Base-by-base conservation (phyloP, 2,888 invertebrate species). In the Eristalis pertinax region DNA sequence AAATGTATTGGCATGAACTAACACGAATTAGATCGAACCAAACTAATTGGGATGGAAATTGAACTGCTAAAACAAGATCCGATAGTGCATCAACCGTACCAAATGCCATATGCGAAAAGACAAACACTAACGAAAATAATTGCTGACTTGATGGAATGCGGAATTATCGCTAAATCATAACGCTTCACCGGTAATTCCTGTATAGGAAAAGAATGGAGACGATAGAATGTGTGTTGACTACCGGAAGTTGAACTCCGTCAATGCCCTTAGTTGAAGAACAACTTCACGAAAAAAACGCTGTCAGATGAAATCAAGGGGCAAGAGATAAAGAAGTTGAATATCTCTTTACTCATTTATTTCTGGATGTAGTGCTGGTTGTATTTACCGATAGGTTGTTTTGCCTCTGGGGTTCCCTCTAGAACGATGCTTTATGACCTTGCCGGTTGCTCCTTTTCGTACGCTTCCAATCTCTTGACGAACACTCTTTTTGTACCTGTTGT, bases 121-220 rank as follows among this genome's bases (percentile, higher is more conserved):
- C 29, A 72, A 79, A 10, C 38, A 0, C 65, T 72, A 2, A 22
- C 65, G 29, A 64, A n/a, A 5, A 38, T 79, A 41, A n/a, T 77
- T 0, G 1, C 50, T 0, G 58, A 72, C 15, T 41, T 72, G 0
- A 8, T 78, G 0, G 72, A 72, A 5, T 15, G 29, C 5, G 78
- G 65, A 1, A 1, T 78, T 19, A n/a, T 64, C 8, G 24, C 0
- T 13, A 73, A 80, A 38, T 80, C 79, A 0, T 63, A 74, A 24
- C 13, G 58, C 75, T 7, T 75, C 81, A 0, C 81, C 69, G 1
- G 75, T 75, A 0, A 60, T 75, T 0, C 13, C 75, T 0, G 75
- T 81, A 0, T 70, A 81, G 10, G 67, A 76, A 22, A 82, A 82
- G 5, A 82, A 72, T 26, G n/a, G n/a, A n/a, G n/a, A n/a, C n/a